Evolutionary conservation across 2,888 invertebrate genomes (phyloP).

Genomic region (Lasioglossum morio): DNA sequence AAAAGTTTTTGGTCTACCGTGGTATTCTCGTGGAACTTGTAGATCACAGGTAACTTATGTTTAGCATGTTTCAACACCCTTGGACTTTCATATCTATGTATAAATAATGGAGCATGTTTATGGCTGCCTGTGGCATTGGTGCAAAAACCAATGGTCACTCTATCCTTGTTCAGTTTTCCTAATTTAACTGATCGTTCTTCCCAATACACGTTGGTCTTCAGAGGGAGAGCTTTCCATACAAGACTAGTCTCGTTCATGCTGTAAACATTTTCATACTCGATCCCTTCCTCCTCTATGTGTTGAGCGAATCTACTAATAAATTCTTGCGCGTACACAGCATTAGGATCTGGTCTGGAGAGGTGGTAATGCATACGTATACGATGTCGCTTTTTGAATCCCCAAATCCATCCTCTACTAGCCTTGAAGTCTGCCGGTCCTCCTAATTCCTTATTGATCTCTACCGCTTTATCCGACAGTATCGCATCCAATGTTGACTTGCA

Average conservation of each 20-base stretch:
- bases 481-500: not conserved
- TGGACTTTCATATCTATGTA: not conserved
- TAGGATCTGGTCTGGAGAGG: not conserved
- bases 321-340: not conserved
- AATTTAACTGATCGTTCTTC: not conserved
- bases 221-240: not conserved
- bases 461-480: not conserved
- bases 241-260: conserved; percentile 10
- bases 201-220: not conserved
- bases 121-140: not conserved
- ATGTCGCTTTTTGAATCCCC: not conserved
- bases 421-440: not conserved
- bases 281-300: not conserved
- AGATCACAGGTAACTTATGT: conserved; percentile 1
- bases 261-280: conserved; percentile 3
- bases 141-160: not conserved
- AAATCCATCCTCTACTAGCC: not conserved
- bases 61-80: not conserved
- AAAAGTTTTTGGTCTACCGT: not conserved
- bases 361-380: not conserved
- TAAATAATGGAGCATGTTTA: not conserved
- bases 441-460: not conserved
- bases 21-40: not conserved
- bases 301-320: not conserved
- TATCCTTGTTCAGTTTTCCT: not conserved